A percentile compares a stretch with the other conserved stretches of the same genome.
Evolutionary conservation across 2,113 vertebrate species (phyloP).

Genomic region (Ellobius talpinus): DNA sequence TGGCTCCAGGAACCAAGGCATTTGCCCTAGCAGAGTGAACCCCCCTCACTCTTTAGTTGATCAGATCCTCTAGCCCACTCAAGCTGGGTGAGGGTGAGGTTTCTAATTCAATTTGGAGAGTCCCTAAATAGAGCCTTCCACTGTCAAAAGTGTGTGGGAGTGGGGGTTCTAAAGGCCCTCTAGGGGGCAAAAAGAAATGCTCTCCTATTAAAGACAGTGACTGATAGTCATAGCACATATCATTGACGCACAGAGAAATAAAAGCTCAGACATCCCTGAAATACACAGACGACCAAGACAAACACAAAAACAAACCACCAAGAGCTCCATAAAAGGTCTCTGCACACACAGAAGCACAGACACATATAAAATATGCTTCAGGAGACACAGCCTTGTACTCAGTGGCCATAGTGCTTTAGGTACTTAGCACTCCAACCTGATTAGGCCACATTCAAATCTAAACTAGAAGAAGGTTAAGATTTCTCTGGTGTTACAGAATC

Average conservation of each 20-base stretch:
- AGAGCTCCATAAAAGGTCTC: not conserved
- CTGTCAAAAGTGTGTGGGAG: not conserved
- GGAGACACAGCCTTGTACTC: not conserved
- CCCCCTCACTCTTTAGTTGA: not conserved
- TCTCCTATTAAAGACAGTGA: constrained; percentile 36
- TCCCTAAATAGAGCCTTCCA: not conserved
- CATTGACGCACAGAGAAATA: not conserved
- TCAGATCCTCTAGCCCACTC: not conserved
- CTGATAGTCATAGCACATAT: not conserved
- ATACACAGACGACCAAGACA: constrained; percentile 18
- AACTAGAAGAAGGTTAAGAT: not conserved
- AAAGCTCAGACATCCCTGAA: constrained; percentile 50
- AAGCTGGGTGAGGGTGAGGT: not conserved
- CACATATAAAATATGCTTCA: not conserved
- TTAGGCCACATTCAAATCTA: not conserved
- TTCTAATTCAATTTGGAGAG: constrained; percentile 11
- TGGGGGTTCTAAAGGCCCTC: not conserved
- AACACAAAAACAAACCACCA: constrained; percentile 40
- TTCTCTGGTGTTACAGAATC: constrained; percentile 36
- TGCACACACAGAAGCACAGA: not conserved
- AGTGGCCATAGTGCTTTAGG: not conserved
- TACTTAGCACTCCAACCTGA: not conserved
- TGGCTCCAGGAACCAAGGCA: not conserved
- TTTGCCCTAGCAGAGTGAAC: not conserved
- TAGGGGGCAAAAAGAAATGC: not conserved